Evolutionary conservation across 2,113 vertebrate species (phyloP), one percentile per base, ranked within the genome.

Genomic region (Anhinga anhinga): DNA sequence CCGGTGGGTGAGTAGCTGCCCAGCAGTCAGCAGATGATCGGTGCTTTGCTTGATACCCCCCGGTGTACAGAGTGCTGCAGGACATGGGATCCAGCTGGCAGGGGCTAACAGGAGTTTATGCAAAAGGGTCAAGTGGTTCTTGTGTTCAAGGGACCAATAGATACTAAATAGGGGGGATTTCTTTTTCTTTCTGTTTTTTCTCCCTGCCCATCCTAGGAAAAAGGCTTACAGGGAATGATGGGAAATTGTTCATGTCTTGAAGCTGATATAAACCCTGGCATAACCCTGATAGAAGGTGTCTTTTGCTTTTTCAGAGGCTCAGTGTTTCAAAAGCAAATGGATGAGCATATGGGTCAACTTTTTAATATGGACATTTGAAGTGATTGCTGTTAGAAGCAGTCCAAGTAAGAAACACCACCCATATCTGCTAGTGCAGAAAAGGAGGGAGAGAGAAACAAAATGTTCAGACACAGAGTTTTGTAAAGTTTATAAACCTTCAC

Each of bases 71-170:
- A 77, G 73, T 49, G 82, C 82, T 87, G 88, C 71, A 56, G 80
- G 94, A 88, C 95, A 74, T 6, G 70, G 86, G 71, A 63, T 90
- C 78, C 94, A 84, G 94, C 94, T 96, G 95, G 23, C 63, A 92
- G 91, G 66, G 76, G 84, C 93, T 83, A 61, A 88, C 88, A 65
- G 70, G 40, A 78, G 74, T 84, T 92, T 71, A 72, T 87, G 90
- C 79, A 69, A 62, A 90, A 59, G 93, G 96, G 96, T 96, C 95
- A 96, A 96, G 96, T 96, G 94, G 91, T 95, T 86, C 93, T 97
- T 88, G 90, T 95, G 78, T 94, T 93, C 58, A n/a, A 83, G 90
- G 93, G 52, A 93, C 74, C 70, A 53, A 61, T 0, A 88, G 94
- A 96, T 90, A 93, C 15, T 72, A 58, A 92, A 88, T 21, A 50